A percentile compares a stretch with the other conserved stretches of the same genome.
phyloP scores from a whole-genome alignment of 2,888 invertebrate species.

The Stenodema calcarata region DNA sequence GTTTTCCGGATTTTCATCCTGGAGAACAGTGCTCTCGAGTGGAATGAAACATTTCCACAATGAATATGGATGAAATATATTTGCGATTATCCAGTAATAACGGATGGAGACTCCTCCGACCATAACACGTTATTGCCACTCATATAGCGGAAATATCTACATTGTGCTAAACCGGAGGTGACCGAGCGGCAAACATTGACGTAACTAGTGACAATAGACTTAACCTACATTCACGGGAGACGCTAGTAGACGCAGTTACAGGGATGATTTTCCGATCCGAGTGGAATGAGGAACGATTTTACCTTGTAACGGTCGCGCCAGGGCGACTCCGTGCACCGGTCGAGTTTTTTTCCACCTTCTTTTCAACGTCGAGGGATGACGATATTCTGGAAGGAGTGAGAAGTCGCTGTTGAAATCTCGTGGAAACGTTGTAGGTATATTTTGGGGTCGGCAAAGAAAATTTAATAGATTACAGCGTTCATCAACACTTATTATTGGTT shows the following conservation, averaged over 20 bases:
- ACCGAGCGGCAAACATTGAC: background rate
- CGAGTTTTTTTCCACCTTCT: background rate
- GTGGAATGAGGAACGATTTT: background rate
- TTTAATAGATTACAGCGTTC: too few species aligned
- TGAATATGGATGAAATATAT: too few species aligned
- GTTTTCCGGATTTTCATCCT: too few species aligned
- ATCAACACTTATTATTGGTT: too few species aligned
- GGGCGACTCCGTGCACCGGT: background rate
- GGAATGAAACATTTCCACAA: too few species aligned
- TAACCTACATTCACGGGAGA: conserved; percentile 13
- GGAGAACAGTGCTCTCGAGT: too few species aligned
- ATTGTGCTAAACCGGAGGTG: background rate
- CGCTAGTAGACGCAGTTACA: background rate
- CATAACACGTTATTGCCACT: background rate
- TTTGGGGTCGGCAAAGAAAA: too few species aligned
- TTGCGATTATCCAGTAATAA: too few species aligned
- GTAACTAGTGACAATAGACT: conserved; percentile 17
- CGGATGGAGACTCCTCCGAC: too few species aligned
- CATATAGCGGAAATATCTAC: background rate
- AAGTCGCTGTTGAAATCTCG: background rate
- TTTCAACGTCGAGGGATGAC: background rate
- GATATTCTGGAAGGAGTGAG: background rate
- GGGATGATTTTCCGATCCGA: background rate
- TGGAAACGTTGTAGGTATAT: too few species aligned
- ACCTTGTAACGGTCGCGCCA: background rate